phyloP scores from a whole-genome alignment of 2,113 vertebrate genomes.

The Anhinga rufa region DNA sequence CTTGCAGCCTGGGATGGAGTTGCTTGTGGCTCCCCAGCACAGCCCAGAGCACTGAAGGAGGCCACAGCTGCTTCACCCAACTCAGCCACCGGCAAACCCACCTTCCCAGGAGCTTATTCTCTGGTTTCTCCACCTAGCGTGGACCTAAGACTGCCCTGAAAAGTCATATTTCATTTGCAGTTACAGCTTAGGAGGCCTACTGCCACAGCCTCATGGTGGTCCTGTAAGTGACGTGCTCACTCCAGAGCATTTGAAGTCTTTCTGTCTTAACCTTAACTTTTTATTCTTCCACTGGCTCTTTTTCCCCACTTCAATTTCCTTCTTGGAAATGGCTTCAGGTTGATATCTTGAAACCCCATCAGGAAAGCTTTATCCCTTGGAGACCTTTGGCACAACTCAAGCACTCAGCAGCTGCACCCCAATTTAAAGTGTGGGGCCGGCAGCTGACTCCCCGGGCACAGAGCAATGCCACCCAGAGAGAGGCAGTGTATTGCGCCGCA shows the following conservation, averaged over 20 bases:
- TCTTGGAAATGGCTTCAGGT: neutral
- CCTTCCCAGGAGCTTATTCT: neutral
- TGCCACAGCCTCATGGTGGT: neutral
- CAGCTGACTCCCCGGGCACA: too few relatives aligned
- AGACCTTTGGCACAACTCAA: neutral
- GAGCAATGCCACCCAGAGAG: neutral
- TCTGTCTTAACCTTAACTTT: neutral
- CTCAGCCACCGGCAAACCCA: neutral
- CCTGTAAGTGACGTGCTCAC: neutral
- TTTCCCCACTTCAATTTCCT: neutral
- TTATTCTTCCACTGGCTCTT: neutral
- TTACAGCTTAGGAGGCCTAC: neutral
- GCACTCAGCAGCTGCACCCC: neutral
- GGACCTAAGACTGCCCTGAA: neutral
- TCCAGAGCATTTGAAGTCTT: neutral
- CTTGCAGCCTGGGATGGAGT: accelerated
- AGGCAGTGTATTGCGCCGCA: accelerated
- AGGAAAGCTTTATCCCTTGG: neutral
- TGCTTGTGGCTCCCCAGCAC: neutral
- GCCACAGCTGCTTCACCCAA: neutral
- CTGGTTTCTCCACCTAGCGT: neutral
- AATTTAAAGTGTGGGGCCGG: accelerated
- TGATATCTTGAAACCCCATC: neutral
- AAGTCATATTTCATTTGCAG: neutral
- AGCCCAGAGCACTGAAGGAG: neutral